Conservation (phyloP, 2,888 invertebrate species). For the Sclerodermus sp. region DNA sequence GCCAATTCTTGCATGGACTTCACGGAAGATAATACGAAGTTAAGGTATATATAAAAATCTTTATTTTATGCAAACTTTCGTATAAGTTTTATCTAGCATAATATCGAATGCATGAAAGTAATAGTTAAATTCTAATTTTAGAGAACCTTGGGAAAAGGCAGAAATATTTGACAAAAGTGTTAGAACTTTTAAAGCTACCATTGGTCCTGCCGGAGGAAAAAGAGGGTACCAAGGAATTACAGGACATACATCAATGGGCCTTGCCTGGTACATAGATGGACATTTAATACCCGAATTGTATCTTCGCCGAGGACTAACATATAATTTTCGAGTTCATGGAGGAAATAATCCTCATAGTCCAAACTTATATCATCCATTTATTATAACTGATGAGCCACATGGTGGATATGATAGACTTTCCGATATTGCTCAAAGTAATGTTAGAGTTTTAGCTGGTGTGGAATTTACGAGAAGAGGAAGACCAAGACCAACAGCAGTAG, state of each 20-base stretch:
- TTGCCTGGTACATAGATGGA: conserved; percentile 93
- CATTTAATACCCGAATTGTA: conserved; percentile 84
- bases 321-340: conserved; percentile 79
- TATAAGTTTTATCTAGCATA: conserved; percentile 47
- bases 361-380: conserved; percentile 84
- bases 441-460: conserved; percentile 78
- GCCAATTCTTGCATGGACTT: conserved; percentile 76
- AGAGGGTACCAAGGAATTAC: conserved; percentile 77
- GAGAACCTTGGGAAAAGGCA: conserved; percentile 60
- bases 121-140: conserved; percentile 19
- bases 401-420: conserved; percentile 80
- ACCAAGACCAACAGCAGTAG: conserved; percentile 79
- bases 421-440: conserved; percentile 70
- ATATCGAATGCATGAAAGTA: too few species aligned
- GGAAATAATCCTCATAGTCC: conserved; percentile 89
- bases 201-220: conserved; percentile 83
- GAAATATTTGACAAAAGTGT: conserved; percentile 64
- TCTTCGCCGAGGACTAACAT: conserved; percentile 80
- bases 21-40: conserved; percentile 55
- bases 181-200: conserved; percentile 75
- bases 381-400: conserved; percentile 81
- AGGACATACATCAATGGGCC: conserved; percentile 69
- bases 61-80: background rate
- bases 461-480: conserved; percentile 81
- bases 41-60: conserved; percentile 29